phyloP scores from a whole-genome alignment of 2,797 vertebrate species.

The Podarcis lilfordi region DNA sequence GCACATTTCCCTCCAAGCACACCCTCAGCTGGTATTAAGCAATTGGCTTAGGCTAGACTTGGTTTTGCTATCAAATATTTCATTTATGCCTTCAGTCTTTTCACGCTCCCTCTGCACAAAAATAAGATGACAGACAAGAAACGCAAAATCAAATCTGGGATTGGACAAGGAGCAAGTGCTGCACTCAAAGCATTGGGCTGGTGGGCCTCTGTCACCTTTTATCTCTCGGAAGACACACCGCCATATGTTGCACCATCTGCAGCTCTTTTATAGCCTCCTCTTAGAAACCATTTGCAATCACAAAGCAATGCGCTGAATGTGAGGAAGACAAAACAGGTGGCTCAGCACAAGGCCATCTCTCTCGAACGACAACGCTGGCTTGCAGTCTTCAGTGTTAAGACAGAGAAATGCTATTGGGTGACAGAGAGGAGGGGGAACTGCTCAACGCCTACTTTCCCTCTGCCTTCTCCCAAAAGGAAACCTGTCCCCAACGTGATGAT shows the following conservation, averaged over 20 bases:
- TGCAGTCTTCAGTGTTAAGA: background rate
- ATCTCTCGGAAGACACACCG: background rate
- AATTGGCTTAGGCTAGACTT: background rate
- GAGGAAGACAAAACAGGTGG: background rate
- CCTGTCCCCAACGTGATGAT: no score
- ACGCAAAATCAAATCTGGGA: background rate
- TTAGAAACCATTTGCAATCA: background rate
- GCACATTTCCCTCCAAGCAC: background rate
- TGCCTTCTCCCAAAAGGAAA: no score
- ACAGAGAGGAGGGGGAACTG: no score
- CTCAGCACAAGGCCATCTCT: background rate
- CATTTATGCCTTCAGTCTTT: background rate
- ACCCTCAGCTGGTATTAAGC: background rate
- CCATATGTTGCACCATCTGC: background rate
- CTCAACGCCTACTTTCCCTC: no score
- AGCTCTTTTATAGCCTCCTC: background rate
- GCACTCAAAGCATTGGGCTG: background rate
- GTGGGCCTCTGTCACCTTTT: background rate
- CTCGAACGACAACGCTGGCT: background rate
- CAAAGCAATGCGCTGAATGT: background rate
- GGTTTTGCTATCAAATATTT: background rate
- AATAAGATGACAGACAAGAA: slow-evolving; percentile 14
- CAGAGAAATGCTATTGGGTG: no score
- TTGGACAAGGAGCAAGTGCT: background rate
- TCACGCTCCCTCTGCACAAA: background rate